A percentile compares a stretch with the other conserved stretches of the same genome.
phyloP scores from a whole-genome alignment of 2,888 invertebrate genomes.

The Callinectes sapidus region DNA sequence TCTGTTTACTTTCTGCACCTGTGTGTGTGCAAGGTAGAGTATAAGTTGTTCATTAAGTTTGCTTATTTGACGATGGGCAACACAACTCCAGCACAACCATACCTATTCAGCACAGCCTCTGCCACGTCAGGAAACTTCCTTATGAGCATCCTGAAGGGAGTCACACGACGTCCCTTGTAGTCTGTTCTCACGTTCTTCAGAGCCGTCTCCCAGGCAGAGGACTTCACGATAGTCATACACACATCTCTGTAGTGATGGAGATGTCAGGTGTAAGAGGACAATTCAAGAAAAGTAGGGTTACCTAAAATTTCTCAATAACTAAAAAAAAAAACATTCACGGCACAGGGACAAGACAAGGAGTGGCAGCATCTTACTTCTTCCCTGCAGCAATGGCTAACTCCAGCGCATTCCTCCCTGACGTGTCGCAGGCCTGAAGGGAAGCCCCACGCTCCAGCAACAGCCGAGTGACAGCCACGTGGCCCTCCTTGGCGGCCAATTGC shows the following conservation, averaged over 20 bases:
- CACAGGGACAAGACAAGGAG: not conserved
- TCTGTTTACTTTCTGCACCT: too few relatives aligned
- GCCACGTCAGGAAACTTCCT: conserved; percentile 77
- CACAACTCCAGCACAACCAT: not conserved
- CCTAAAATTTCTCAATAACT: not conserved
- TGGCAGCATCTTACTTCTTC: conserved; percentile 62
- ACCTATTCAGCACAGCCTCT: conserved; percentile 73
- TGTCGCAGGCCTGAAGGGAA: conserved; percentile 75
- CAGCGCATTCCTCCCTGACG: conserved; percentile 74
- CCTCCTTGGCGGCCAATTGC: conserved; percentile 76
- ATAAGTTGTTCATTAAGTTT: too few relatives aligned
- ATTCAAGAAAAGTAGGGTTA: too few relatives aligned
- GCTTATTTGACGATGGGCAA: not conserved
- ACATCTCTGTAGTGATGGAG: conserved; percentile 75
- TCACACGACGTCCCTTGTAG: conserved; percentile 75
- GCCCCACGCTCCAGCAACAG: conserved; percentile 75
- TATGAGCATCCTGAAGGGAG: conserved; percentile 78
- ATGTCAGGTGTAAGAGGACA: not conserved
- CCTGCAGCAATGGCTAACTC: conserved; percentile 73
- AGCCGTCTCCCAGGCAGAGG: conserved; percentile 76
- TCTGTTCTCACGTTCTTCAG: conserved; percentile 76
- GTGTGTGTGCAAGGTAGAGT: too few relatives aligned
- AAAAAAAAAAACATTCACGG: not conserved
- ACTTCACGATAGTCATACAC: conserved; percentile 76
- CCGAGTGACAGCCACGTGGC: conserved; percentile 76